A percentile compares a stretch with the other conserved stretches of the same genome.
Evolutionary conservation across 2,113 vertebrate species (phyloP).

Genomic region (Sialia sialis): DNA sequence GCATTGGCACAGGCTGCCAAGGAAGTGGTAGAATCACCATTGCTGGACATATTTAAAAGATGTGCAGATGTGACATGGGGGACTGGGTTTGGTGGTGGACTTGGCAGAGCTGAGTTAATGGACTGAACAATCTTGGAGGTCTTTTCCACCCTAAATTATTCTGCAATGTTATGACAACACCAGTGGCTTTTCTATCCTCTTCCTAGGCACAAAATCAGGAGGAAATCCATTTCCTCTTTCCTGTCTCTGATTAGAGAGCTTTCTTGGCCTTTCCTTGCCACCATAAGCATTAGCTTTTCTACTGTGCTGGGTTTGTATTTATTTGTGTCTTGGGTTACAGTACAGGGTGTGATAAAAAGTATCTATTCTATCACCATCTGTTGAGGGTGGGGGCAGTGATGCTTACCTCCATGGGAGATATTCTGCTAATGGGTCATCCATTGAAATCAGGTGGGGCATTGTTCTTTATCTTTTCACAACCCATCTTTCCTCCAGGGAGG

Average conservation of each 20-base stretch:
- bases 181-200: background rate
- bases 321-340: too few relatives aligned
- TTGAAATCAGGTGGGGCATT: too few relatives aligned
- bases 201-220: background rate
- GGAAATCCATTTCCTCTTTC: background rate
- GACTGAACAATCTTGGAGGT: background rate
- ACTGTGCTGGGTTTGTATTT: background rate
- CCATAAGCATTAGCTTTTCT: background rate
- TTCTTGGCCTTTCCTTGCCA: background rate
- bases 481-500: too few relatives aligned
- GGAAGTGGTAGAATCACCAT: rapidly evolving
- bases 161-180: background rate
- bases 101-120: background rate
- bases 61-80: background rate
- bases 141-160: background rate
- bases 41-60: background rate
- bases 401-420: too few relatives aligned
- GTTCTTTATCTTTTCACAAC: too few relatives aligned
- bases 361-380: too few relatives aligned
- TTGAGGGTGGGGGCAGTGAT: too few relatives aligned
- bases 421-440: too few relatives aligned
- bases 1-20: background rate
- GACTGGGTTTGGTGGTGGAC: background rate
- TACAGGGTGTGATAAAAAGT: too few relatives aligned
- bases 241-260: background rate